These are phyloP conservation scores for Crossaster papposus DNA, from an alignment of 53 echinoderm and acorn worm species.

Conservation along the genomic window DNA sequence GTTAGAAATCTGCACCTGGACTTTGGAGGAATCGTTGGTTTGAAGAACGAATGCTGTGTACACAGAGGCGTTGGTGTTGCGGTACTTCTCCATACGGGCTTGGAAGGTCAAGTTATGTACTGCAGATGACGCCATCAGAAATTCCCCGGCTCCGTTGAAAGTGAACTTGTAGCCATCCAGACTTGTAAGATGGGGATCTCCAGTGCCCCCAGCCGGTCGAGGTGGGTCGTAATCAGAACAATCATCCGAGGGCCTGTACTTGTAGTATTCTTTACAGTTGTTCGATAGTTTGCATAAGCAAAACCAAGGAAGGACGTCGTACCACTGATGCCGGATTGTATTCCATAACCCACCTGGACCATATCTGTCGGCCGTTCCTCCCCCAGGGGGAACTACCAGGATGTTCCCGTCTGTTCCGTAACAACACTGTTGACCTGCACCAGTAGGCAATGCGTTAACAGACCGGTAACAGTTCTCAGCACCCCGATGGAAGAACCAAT, in stretches of 20 bases:
- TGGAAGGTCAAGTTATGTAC: conserved; percentile 66
- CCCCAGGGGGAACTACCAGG: conserved; percentile 59
- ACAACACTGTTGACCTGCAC: conserved; percentile 71
- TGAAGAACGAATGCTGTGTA: conserved; percentile 65
- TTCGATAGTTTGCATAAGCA: conserved; percentile 53
- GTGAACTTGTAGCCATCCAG: conserved; percentile 62
- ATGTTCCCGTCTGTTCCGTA: conserved; percentile 63
- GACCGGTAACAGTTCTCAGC: conserved; percentile 63
- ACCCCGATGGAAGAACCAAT: conserved; percentile 49
- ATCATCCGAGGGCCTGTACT: conserved; percentile 64
- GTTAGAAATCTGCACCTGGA: conserved; percentile 65
- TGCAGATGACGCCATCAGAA: conserved; percentile 44
- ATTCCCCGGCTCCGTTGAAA: conserved; percentile 74
- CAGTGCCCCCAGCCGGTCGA: conserved; percentile 58
- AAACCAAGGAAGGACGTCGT: conserved; percentile 70
- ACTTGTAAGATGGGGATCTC: conserved; percentile 71
- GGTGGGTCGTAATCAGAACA: conserved; percentile 65
- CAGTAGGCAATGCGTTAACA: conserved; percentile 1
- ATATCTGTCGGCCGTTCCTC: conserved; percentile 65
- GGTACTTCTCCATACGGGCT: conserved; percentile 64
- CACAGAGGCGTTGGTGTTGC: conserved; percentile 51
- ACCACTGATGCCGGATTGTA: conserved; percentile 68
- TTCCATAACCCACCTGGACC: conserved; percentile 45
- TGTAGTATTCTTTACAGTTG: conserved; percentile 61
- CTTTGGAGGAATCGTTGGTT: conserved; percentile 37